phyloP scores from a whole-genome alignment of 2,797 vertebrate genomes.

The Helarctos malayanus region DNA sequence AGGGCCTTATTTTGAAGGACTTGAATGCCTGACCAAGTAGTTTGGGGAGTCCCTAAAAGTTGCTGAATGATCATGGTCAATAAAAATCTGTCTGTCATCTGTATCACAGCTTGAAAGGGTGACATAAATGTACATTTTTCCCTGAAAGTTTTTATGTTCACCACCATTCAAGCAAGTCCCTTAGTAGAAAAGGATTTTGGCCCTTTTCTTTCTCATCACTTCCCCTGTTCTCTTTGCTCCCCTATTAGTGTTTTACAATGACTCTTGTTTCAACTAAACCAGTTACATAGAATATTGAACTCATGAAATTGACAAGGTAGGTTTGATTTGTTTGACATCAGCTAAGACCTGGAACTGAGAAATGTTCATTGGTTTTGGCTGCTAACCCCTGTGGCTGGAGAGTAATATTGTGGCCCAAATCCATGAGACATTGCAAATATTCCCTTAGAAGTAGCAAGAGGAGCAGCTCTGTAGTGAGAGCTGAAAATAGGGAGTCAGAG shows the following conservation, averaged over 20 bases:
- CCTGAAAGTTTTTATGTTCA: background rate
- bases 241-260: conserved; percentile 31
- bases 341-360: conserved; percentile 54
- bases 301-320: conserved; percentile 45
- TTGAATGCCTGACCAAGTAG: conserved; percentile 18
- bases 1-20: conserved; percentile 7
- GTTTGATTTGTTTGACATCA: conserved; percentile 66
- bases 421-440: conserved; percentile 49
- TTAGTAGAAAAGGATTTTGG: conserved; percentile 36
- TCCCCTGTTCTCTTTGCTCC: conserved; percentile 17
- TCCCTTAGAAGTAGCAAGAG: conserved; percentile 34
- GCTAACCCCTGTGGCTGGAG: background rate
- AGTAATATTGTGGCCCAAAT: conserved; percentile 12
- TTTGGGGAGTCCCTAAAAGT: conserved; percentile 53
- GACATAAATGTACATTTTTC: background rate
- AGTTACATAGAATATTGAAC: conserved; percentile 33
- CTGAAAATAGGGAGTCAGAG: conserved; percentile 12
- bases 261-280: conserved; percentile 35
- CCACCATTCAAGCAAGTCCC: background rate
- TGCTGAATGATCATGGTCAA: background rate
- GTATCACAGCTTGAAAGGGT: background rate
- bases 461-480: background rate
- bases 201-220: conserved; percentile 48
- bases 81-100: conserved; percentile 35
- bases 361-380: conserved; percentile 62